Base-by-base conservation (phyloP, 2,888 invertebrate genomes). In the Drosophila atripex region DNA sequence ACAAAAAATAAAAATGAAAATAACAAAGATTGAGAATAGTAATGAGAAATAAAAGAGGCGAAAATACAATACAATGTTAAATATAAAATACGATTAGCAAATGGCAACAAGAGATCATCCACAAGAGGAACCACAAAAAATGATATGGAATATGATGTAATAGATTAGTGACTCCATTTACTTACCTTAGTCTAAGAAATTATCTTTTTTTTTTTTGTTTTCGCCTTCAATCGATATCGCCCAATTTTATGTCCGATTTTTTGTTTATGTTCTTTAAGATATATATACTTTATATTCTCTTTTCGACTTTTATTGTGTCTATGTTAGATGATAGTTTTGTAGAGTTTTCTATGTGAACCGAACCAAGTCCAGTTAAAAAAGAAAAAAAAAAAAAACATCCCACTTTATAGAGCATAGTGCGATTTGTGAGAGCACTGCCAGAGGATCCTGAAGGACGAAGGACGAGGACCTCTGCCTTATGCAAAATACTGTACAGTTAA, bases 31-130 rank as follows among this genome's bases (percentile, higher is more conserved):
- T 28, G 28, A 28, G 28, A 28, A 28, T 28, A 28, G 28, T 9
- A 9, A 45, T 23, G 47, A 30, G 38, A 38, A 18, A 55, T 38
- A 46, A 23, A 23, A 32, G 63, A 64, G 65, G 32, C 28, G 28
- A 66, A 53, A 52, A 65, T 52, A 64, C 63, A 64, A 45, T 45
- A 64, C 63, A 64, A 52, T 64, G 52, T 65, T 65, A 52, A 45
- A 52, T 46, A 64, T 50, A 43, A 21, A 56, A 32, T 60, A 16
- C 23, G 43, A 55, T 9, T 21, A 12, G 30, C 16, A 30, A 32
- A 50, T 50, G 32, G 50, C 49, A 50, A 32, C 30, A 32, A 50
- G 41, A 60, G 49, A 49, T 23, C 28, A 49, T 23, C 28, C 61
- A 63, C 52, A 35, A 50, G 12, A 35, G 51, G 41, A 63, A 49